Conservation (phyloP, 2,113 vertebrate species). For the Scolopax mira region DNA sequence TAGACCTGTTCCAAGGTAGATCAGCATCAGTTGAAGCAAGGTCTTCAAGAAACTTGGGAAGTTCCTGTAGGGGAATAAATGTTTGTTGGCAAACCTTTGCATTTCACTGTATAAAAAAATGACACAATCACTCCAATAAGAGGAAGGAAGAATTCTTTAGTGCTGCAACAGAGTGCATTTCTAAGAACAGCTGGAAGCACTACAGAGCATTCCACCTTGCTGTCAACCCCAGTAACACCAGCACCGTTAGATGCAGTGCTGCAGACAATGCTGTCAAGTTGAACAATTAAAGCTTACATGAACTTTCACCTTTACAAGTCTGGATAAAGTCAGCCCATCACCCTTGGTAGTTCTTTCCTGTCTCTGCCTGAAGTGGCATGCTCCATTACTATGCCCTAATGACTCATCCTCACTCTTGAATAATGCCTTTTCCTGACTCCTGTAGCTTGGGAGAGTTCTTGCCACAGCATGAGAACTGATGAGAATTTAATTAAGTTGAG, state of each 20-base stretch:
- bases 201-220: not conserved
- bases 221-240: not conserved
- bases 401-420: not conserved
- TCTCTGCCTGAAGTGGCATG: not conserved
- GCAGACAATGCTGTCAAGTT: conserved; percentile 11
- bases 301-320: conserved; percentile 36
- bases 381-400: not conserved
- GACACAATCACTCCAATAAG: not conserved
- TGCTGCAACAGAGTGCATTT: not conserved
- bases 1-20: conserved; percentile 95
- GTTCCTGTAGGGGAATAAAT: conserved; percentile 78
- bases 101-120: not conserved
- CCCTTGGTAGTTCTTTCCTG: not conserved
- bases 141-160: not conserved
- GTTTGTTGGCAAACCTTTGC: conserved; percentile 3
- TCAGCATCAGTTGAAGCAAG: conserved; percentile 94
- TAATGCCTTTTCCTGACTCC: not conserved
- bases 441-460: not conserved
- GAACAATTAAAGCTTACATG: conserved; percentile 36
- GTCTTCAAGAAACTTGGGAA: conserved; percentile 94
- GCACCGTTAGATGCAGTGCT: not conserved
- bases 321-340: not conserved
- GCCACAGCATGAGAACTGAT: not conserved
- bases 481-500: conserved; percentile 28
- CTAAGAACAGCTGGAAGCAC: conserved; percentile 21